Base-by-base conservation (phyloP, 2,797 vertebrate species). In the Crocidura indochinensis region DNA sequence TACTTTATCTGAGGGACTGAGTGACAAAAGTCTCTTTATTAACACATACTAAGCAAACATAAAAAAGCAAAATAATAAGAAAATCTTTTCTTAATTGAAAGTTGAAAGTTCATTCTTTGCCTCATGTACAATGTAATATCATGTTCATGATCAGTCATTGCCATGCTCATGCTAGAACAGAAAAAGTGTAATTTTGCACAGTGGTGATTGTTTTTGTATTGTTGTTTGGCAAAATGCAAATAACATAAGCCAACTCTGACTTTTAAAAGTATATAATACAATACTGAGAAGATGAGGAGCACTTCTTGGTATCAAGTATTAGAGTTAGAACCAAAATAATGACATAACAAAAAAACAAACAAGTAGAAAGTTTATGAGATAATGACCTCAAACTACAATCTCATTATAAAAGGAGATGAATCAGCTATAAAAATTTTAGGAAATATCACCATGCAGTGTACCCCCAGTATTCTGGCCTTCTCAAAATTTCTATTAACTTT, bases 261-360 rank as follows among this genome's bases (percentile, higher is more conserved):
- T 80, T 95, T 95, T 95, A 75, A 80, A 79, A 95, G 83, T 76
- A 46, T 86, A 95, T 95, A 71, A 46, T 38, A 29, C 94, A 88
- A 27, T 46, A 76, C 10, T 49, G 76, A 84, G 75, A 94, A 76
- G 68, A 85, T n/a, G 69, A 92, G 29, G 68, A 88, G 29, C 3
- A 10, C 29, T 85, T 53, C 74, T 29, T 31, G 86, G 47, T 3
- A 68, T 89, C 51, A 93, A 49, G 19, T 2, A 65, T 87, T 51
- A 68, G 72, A 77, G 8, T 92, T 81, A 68, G 74, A 88, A 80
- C 29, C 53, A 84, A 69, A 90, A 76, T 80, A 72, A 83, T 27
- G n/a, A 73, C 24, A 73, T 20, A 89, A 65, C 1, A 31, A 10
- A 49, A 87, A 86, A 79, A 19, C 26, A n/a, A 93, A 29, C 11